Evolutionary conservation across 92 coral and sea anemone genomes (phyloP), one percentile per base, ranked within the genome.

Genomic region (Phenganax subtilis): DNA sequence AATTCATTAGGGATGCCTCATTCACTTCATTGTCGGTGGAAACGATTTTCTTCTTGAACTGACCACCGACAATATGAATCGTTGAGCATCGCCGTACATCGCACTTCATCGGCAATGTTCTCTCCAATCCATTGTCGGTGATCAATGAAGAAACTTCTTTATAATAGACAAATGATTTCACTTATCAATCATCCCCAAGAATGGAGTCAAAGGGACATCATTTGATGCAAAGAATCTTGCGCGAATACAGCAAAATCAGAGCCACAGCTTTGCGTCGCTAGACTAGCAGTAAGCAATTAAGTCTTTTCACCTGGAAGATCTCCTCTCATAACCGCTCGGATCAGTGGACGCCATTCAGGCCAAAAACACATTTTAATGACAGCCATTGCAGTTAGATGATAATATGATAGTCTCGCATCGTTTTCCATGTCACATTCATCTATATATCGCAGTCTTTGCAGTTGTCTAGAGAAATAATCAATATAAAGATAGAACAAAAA

Each of bases 381-480:
- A 37, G 96, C 89, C 11, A 87, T 90, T 0, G 99, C 90, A 20
- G 91, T 92, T 28, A 96, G 85, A 74, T 96, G 93, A 55, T 88
- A 90, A 85, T 80, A 90, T 10, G 91, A 83, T 1, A 96, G 61
- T 15, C 62, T 72, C 17, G 87, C 86, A 12, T 80, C 80, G 69
- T 96, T 90, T 25, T 88, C 92, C 88, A 96, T 77, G 63, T 96
- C 99, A 25, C 89, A 80, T 17, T 87, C 96, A 76, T 96, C 99
- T 14, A 96, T 80, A 80, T 96, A 96, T 28, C 89, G 90, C 53
- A 96, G 80, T 15, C 99, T 84, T 54, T 91, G 99, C 16, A 96
- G 30, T 29, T 96, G 89, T 15, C 99, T 96, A 47, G 51, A 4
- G 16, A 17, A 51, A 51, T n/a, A 55, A 54, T 27, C 55, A 51